Percentiles rank a stretch among this genome's conserved stretches.
phyloP scores from a whole-genome alignment of 2,888 invertebrate genomes.

The Podabrus alpinus region DNA sequence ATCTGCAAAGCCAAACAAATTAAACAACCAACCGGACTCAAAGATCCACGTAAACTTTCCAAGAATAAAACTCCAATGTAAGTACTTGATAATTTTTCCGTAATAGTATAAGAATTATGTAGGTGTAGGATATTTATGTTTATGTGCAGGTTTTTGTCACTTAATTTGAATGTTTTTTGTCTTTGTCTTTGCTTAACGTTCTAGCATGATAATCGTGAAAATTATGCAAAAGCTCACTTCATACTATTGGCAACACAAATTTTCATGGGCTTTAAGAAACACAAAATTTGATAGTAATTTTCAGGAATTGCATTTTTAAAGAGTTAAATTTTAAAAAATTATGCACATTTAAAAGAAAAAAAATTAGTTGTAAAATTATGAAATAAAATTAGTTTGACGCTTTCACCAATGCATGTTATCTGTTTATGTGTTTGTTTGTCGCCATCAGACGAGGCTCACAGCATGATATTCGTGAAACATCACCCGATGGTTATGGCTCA shows the following conservation, averaged over 20 bases:
- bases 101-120: background rate
- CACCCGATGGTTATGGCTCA: slow-evolving; percentile 72
- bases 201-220: background rate
- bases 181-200: background rate
- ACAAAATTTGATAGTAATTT: background rate
- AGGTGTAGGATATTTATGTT: background rate
- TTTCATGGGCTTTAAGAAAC: background rate
- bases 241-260: no score
- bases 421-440: slow-evolving; percentile 45
- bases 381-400: slow-evolving; percentile 14
- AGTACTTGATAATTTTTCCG: slow-evolving; percentile 41
- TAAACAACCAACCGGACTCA: slow-evolving; percentile 55
- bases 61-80: slow-evolving; percentile 65
- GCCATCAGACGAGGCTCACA: slow-evolving; percentile 70
- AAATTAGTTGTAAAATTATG: background rate
- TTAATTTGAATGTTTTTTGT: background rate
- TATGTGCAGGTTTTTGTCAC: background rate
- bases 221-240: background rate
- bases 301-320: background rate
- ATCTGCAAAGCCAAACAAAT: slow-evolving; percentile 91
- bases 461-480: slow-evolving; percentile 75
- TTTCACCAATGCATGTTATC: slow-evolving; percentile 40
- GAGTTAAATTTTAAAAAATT: background rate
- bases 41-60: slow-evolving; percentile 67
- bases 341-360: background rate